Evolutionary conservation across 2,888 invertebrate genomes (phyloP).

Genomic region (Drosophila leonis): DNA sequence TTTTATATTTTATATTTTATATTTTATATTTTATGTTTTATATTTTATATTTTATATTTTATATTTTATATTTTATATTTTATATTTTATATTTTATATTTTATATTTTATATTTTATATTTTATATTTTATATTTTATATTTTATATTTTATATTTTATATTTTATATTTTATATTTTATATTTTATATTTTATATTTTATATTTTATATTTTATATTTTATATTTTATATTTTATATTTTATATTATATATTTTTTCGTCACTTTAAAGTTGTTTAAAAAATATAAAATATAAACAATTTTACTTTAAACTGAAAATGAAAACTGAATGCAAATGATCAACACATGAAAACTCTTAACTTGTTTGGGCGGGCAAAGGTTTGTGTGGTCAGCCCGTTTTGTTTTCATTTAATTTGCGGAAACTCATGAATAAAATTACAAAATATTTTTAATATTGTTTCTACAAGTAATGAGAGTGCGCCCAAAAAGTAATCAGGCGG

Average conservation of each 20-base stretch:
- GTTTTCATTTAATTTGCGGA: conserved; percentile 32
- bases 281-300: background rate
- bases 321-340: background rate
- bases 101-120: too few relatives aligned
- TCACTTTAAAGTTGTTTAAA: background rate
- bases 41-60: too few relatives aligned
- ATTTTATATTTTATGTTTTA: too few relatives aligned
- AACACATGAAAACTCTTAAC: background rate
- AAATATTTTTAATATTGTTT: conserved; percentile 24
- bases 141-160: too few relatives aligned
- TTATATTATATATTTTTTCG: too few relatives aligned
- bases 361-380: background rate
- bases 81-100: too few relatives aligned
- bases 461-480: conserved; percentile 3
- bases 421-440: conserved; percentile 63
- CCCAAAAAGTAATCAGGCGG: conserved; percentile 46
- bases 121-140: too few relatives aligned
- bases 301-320: background rate
- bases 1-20: too few relatives aligned
- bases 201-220: background rate
- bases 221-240: too few relatives aligned
- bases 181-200: too few relatives aligned
- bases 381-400: conserved; percentile 36
- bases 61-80: too few relatives aligned
- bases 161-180: too few relatives aligned